These are phyloP conservation scores for Laticauda laticaudata DNA, from an alignment of 2,113 vertebrate species.

Conservation along the genomic window DNA sequence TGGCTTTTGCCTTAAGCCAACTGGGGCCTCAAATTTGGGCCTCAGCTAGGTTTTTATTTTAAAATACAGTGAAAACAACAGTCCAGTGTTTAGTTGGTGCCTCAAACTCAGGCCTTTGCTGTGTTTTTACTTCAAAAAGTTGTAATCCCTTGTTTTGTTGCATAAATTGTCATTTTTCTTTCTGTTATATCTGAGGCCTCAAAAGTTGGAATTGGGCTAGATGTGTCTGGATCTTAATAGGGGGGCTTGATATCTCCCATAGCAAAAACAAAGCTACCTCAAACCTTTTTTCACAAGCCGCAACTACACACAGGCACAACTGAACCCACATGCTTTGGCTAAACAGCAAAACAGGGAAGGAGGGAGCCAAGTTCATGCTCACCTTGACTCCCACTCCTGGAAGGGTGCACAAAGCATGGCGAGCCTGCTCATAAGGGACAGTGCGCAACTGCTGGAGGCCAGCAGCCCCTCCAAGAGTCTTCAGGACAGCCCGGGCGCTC, in stretches of 20 bases:
- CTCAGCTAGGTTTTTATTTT: background rate
- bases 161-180: background rate
- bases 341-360: background rate
- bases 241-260: background rate
- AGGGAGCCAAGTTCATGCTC: background rate
- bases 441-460: slow-evolving; percentile 81
- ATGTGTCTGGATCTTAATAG: background rate
- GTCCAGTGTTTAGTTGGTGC: background rate
- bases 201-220: background rate
- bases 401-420: slow-evolving; percentile 77
- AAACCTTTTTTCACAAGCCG: background rate
- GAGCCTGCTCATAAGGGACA: slow-evolving; percentile 77
- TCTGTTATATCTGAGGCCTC: background rate
- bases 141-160: background rate
- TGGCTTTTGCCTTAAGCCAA: background rate
- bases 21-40: background rate
- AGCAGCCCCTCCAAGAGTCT: slow-evolving; percentile 59
- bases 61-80: background rate
- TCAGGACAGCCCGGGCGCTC: slow-evolving; percentile 77
- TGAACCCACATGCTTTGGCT: background rate
- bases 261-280: background rate
- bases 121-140: background rate
- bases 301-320: background rate
- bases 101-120: background rate
- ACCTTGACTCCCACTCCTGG: slow-evolving; percentile 93